Conservation (phyloP, 2,113 vertebrate species). For the Megaleporinus macrocephalus region DNA sequence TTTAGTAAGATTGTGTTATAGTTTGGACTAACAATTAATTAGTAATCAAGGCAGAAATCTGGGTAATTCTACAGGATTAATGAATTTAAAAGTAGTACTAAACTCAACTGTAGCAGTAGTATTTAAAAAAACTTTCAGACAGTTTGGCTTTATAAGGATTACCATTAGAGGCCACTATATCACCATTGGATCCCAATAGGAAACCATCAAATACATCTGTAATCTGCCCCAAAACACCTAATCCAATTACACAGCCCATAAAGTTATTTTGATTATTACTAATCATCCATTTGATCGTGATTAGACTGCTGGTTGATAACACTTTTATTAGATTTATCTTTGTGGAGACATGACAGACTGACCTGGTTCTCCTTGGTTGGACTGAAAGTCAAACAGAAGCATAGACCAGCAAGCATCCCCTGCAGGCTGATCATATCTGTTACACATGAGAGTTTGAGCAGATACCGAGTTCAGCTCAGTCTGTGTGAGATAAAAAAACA, state of each 20-base stretch:
- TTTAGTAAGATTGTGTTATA: no score
- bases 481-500: neutral
- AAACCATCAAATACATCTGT: no score
- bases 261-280: neutral
- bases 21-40: no score
- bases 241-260: no score
- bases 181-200: no score
- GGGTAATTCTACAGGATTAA: no score
- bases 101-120: no score
- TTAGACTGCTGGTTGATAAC: neutral
- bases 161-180: no score
- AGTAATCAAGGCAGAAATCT: no score
- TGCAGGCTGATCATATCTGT: conserved; percentile 24
- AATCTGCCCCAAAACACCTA: neutral
- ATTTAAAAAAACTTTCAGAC: no score
- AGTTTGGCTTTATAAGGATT: no score
- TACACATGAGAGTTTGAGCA: neutral
- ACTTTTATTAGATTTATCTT: neutral
- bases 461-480: neutral
- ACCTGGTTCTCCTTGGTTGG: conserved; percentile 29
- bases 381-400: conserved; percentile 4
- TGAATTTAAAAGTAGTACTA: no score
- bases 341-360: neutral
- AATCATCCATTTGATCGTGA: neutral
- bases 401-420: conserved; percentile 3